Conservation (phyloP, 2,888 invertebrate genomes). For the Sycophila texana region DNA sequence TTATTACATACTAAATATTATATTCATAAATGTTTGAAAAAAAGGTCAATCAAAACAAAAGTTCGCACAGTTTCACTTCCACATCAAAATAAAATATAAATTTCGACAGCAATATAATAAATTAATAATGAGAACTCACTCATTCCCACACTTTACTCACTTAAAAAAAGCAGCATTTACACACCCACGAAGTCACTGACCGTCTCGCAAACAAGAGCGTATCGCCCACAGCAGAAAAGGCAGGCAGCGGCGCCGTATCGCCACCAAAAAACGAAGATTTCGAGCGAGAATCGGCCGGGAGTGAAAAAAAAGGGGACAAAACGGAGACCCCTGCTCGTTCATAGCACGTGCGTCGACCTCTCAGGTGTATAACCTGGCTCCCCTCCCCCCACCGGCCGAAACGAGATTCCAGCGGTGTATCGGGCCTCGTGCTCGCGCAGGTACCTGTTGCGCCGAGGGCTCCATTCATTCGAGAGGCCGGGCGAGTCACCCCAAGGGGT, state of each 20-base stretch:
- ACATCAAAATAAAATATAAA: background rate
- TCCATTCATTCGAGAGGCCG: slow-evolving; percentile 20
- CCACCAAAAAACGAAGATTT: background rate
- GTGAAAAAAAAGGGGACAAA: background rate
- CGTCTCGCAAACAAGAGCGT: background rate
- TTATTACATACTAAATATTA: too few relatives aligned
- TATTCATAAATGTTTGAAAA: too few relatives aligned
- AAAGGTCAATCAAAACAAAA: too few relatives aligned
- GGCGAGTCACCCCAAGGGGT: slow-evolving; percentile 10
- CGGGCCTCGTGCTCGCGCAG: background rate
- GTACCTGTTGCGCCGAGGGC: background rate
- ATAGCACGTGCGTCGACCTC: slow-evolving; percentile 40
- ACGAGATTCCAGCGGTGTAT: slow-evolving; percentile 49
- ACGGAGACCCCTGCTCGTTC: background rate
- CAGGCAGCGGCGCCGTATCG: background rate
- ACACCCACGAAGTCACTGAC: background rate
- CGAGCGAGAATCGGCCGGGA: background rate
- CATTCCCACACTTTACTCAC: too few relatives aligned
- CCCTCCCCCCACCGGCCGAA: slow-evolving; percentile 19
- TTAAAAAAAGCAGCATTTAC: too few relatives aligned
- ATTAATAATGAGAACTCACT: too few relatives aligned
- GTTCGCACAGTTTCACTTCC: background rate
- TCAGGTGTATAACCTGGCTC: background rate
- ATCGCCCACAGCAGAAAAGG: background rate
- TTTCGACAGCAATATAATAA: too few relatives aligned